A percentile compares a stretch with the other conserved stretches of the same genome.
These are phyloP conservation scores for Gila orcuttii DNA, from an alignment of 2,113 vertebrate genomes.

Conservation along the genomic window DNA sequence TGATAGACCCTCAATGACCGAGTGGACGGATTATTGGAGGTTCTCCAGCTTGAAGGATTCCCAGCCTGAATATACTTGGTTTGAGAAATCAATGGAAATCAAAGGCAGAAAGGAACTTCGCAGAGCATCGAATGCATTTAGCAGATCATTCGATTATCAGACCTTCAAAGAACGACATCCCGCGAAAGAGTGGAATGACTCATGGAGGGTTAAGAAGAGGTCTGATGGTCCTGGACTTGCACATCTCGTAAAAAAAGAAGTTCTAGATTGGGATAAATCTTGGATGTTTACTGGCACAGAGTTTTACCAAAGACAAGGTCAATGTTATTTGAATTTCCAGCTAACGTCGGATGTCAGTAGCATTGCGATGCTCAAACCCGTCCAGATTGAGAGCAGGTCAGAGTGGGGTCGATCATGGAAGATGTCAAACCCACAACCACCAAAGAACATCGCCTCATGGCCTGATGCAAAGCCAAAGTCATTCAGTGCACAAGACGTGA, in stretches of 20 bases:
- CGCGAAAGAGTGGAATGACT: constrained; percentile 54
- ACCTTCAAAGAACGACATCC: constrained; percentile 52
- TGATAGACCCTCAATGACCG: constrained; percentile 58
- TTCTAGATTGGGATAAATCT: constrained; percentile 38
- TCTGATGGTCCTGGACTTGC: constrained; percentile 33
- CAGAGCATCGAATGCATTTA: constrained; percentile 47
- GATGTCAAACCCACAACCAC: constrained; percentile 63
- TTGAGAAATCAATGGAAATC: constrained; percentile 53
- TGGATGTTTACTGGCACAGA: constrained; percentile 38
- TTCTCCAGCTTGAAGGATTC: constrained; percentile 34
- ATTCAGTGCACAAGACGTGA: constrained; percentile 19
- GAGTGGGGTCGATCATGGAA: constrained; percentile 65
- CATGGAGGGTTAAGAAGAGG: constrained; percentile 55
- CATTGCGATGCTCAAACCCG: background rate
- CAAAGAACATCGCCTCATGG: constrained; percentile 52
- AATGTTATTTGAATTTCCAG: background rate
- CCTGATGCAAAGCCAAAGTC: constrained; percentile 46
- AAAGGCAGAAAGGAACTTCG: constrained; percentile 35
- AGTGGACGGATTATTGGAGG: constrained; percentile 65
- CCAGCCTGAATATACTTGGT: background rate
- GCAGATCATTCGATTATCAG: constrained; percentile 45
- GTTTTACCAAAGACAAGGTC: constrained; percentile 24
- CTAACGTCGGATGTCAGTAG: background rate
- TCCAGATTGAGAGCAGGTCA: constrained; percentile 40
- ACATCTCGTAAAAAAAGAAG: background rate